Conservation (phyloP, 2,888 invertebrate genomes). For the Acleris cristana region DNA sequence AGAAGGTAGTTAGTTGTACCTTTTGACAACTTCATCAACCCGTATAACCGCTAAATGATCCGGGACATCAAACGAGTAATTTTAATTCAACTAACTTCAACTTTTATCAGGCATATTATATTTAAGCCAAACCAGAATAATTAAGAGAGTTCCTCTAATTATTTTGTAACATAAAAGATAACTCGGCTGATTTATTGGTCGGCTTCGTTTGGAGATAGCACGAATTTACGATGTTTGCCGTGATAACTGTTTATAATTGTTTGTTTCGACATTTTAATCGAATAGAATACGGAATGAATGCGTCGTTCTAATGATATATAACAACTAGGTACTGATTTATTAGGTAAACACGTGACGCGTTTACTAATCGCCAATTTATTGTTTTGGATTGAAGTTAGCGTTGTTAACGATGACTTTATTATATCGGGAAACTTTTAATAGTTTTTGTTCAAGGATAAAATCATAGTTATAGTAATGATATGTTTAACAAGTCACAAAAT, state of each 20-base stretch:
- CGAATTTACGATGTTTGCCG: constrained; percentile 71
- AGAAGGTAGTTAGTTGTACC: too few relatives aligned
- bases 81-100: constrained; percentile 42
- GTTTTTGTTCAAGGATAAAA: too few relatives aligned
- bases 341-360: constrained; percentile 18
- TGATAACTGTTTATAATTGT: constrained; percentile 66
- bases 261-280: constrained; percentile 61
- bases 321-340: not conserved
- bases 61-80: constrained; percentile 28
- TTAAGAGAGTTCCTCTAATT: constrained; percentile 74
- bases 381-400: not conserved
- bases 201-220: constrained; percentile 61
- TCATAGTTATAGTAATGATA: too few relatives aligned
- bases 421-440: not conserved
- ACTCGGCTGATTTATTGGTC: constrained; percentile 71
- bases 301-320: constrained; percentile 25
- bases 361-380: constrained; percentile 19
- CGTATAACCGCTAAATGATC: constrained; percentile 4
- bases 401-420: not conserved
- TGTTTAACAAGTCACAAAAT: too few relatives aligned
- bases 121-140: constrained; percentile 61
- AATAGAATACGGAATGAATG: constrained; percentile 27
- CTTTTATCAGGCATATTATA: constrained; percentile 37
- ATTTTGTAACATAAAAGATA: constrained; percentile 74
- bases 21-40: too few relatives aligned